phyloP scores from a whole-genome alignment of 2,888 invertebrate species.

The Andricus curvator region DNA sequence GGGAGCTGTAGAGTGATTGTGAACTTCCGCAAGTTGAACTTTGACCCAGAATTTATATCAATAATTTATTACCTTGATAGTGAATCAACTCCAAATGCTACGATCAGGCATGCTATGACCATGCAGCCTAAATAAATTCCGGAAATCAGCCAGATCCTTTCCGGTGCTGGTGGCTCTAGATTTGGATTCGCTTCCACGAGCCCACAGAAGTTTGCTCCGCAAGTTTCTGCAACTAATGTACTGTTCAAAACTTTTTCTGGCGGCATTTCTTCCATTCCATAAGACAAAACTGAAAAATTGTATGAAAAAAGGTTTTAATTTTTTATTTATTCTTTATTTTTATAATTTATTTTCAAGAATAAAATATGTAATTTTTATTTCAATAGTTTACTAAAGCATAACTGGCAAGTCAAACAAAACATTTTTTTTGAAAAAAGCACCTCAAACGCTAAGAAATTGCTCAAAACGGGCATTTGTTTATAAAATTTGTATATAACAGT shows the following conservation, averaged over 20 bases:
- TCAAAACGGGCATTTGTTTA: too few species aligned
- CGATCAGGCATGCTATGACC: conserved; percentile 85
- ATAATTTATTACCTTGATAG: conserved; percentile 83
- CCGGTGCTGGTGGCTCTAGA: conserved; percentile 85
- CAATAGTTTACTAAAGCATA: too few species aligned
- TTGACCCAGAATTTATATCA: neutral
- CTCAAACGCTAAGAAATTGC: too few species aligned
- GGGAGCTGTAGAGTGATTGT: neutral
- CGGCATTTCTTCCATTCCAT: conserved; percentile 62
- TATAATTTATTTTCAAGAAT: too few species aligned
- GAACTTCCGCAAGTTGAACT: conserved; percentile 13
- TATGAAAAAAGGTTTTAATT: too few species aligned
- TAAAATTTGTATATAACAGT: too few species aligned
- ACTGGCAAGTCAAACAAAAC: too few species aligned
- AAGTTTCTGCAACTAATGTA: conserved; percentile 80
- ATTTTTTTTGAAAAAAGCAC: too few species aligned
- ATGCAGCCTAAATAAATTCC: conserved; percentile 91
- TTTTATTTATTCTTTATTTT: neutral
- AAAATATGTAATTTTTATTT: too few species aligned
- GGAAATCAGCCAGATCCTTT: conserved; percentile 88
- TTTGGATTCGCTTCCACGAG: conserved; percentile 82
- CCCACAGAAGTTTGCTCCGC: conserved; percentile 88
- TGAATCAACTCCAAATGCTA: conserved; percentile 90
- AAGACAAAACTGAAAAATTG: conserved; percentile 70
- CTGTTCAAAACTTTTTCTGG: conserved; percentile 76